These are phyloP conservation scores for Origma solitaria DNA, from an alignment of 2,113 vertebrate species.

Conservation along the genomic window DNA sequence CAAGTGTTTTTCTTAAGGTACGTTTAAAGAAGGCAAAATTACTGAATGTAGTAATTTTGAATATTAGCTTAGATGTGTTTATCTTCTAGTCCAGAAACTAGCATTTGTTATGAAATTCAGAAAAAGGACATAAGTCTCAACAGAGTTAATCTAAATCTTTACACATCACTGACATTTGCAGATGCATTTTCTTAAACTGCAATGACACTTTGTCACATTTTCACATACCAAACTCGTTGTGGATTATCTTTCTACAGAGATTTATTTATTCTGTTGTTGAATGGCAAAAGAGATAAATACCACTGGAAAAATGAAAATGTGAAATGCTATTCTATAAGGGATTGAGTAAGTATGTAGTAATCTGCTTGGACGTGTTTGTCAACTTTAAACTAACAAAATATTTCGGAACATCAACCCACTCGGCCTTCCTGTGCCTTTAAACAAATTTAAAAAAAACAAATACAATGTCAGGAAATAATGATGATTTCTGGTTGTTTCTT, in stretches of 20 bases:
- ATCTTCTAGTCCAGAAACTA: background rate
- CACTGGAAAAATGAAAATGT: background rate
- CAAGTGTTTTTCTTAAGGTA: background rate
- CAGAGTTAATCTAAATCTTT: background rate
- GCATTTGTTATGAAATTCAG: background rate
- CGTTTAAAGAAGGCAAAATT: background rate
- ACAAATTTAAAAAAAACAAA: background rate
- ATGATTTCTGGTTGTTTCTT: background rate
- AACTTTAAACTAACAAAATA: background rate
- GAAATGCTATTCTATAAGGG: background rate
- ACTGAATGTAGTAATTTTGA: background rate
- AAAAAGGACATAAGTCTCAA: background rate
- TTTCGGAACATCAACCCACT: background rate
- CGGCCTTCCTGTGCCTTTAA: background rate
- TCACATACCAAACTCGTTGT: background rate
- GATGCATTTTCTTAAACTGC: background rate
- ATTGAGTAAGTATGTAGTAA: background rate
- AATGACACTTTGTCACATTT: background rate
- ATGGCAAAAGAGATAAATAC: background rate
- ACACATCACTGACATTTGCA: background rate
- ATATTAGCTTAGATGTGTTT: background rate
- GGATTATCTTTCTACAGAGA: background rate
- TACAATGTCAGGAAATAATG: fast-evolving
- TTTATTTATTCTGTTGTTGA: background rate
- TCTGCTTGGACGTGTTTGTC: background rate